phyloP scores from a whole-genome alignment of 2,113 vertebrate genomes.

The Aptenodytes forsteri region DNA sequence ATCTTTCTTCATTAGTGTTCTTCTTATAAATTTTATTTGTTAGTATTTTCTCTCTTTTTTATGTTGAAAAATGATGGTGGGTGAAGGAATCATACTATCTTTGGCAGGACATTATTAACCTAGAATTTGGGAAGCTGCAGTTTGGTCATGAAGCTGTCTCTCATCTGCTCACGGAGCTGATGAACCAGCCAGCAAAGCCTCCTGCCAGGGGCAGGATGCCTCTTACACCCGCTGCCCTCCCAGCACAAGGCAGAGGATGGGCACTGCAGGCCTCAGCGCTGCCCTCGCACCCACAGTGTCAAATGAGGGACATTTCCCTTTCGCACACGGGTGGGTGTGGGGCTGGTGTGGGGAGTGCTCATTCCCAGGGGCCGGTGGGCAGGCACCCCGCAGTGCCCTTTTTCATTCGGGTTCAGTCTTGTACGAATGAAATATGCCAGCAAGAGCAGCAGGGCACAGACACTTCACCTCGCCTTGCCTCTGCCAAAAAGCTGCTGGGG shows the following conservation, averaged over 20 bases:
- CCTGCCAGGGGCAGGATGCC: not conserved
- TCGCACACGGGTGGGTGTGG: not conserved
- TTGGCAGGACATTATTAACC: not conserved
- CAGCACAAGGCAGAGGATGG: not conserved
- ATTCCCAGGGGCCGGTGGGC: not conserved
- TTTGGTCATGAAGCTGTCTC: not conserved
- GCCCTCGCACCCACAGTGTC: not conserved
- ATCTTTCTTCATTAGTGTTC: not conserved
- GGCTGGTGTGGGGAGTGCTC: not conserved
- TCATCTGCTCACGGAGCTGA: not conserved
- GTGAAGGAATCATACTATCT: not conserved
- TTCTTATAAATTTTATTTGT: not conserved
- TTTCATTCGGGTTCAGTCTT: not conserved
- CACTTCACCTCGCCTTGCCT: not conserved
- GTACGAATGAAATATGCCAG: not conserved
- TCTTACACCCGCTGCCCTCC: not conserved
- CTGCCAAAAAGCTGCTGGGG: not conserved
- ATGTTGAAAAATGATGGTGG: not conserved
- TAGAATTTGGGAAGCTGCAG: not conserved
- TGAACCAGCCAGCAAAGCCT: not conserved
- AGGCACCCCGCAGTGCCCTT: accelerated
- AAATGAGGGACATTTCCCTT: not conserved
- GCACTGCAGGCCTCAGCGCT: not conserved
- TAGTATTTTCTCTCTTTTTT: not conserved
- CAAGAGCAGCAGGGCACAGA: not conserved